These are phyloP conservation scores for Coleophora flavipennella DNA, from an alignment of 2,888 invertebrate genomes.

Conservation along the genomic window DNA sequence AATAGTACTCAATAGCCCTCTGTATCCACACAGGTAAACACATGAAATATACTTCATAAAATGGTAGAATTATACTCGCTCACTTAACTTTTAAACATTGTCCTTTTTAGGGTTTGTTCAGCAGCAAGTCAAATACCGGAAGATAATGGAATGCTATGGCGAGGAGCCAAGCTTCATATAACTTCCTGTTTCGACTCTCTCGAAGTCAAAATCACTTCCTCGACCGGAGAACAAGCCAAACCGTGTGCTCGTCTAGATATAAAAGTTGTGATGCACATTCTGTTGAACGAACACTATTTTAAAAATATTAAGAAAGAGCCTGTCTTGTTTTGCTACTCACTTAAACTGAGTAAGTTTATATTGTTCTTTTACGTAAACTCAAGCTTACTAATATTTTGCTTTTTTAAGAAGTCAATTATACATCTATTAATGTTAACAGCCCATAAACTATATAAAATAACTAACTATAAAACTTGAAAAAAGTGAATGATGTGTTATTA, in stretches of 20 bases:
- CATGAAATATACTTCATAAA: too few species aligned
- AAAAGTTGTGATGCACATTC: slow-evolving; percentile 26
- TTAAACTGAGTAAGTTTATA: slow-evolving; percentile 41
- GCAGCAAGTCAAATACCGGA: slow-evolving; percentile 51
- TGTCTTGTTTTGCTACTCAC: slow-evolving; percentile 27
- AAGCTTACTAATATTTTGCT: too few species aligned
- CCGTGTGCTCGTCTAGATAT: slow-evolving; percentile 38
- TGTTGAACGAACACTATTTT: slow-evolving; percentile 37
- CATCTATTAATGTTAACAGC: too few species aligned
- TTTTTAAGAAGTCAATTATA: too few species aligned
- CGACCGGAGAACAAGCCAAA: slow-evolving; percentile 16
- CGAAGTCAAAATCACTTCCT: slow-evolving; percentile 25
- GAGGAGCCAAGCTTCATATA: slow-evolving; percentile 33
- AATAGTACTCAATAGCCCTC: slow-evolving; percentile 28
- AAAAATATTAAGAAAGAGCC: slow-evolving; percentile 16
- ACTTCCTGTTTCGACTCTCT: slow-evolving; percentile 19
- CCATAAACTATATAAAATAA: too few species aligned
- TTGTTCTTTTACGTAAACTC: background rate
- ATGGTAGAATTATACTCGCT: too few species aligned
- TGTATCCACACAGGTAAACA: slow-evolving; percentile 49
- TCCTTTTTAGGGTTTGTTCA: slow-evolving; percentile 40
- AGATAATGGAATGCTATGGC: slow-evolving; percentile 34
- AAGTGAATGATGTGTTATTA: too few species aligned
- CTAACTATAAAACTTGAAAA: too few species aligned
- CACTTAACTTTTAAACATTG: background rate